Evolutionary conservation across 2,888 invertebrate genomes (phyloP).

Genomic region (Stenchaetothrips biformis): DNA sequence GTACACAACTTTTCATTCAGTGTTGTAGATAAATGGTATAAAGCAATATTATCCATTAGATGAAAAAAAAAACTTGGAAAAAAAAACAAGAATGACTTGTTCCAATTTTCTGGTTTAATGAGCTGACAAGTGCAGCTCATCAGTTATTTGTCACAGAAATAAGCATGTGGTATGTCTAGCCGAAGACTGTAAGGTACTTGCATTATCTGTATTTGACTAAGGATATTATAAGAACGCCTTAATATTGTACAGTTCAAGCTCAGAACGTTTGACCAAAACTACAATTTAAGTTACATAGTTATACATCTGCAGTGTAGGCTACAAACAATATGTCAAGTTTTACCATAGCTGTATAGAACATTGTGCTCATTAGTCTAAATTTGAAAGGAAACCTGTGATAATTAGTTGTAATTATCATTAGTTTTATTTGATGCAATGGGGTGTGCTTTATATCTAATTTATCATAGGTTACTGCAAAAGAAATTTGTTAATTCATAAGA

Average conservation of each 20-base stretch:
- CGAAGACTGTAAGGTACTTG: conserved; percentile 22
- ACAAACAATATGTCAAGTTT: conserved; percentile 22
- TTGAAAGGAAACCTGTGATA: conserved; percentile 18
- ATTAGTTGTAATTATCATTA: conserved; percentile 22
- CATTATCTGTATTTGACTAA: conserved; percentile 22
- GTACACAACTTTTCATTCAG: conserved; percentile 14
- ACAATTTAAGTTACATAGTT: conserved; percentile 22
- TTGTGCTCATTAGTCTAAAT: conserved; percentile 22
- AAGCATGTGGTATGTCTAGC: conserved; percentile 22
- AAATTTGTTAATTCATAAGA: conserved; percentile 14
- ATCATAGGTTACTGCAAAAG: conserved; percentile 20
- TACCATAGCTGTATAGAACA: conserved; percentile 21
- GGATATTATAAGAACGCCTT: conserved; percentile 22
- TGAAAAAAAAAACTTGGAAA: conserved; percentile 13
- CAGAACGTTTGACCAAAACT: conserved; percentile 22
- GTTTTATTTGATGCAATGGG: conserved; percentile 22
- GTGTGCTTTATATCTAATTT: conserved; percentile 20
- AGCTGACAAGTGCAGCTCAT: conserved; percentile 4
- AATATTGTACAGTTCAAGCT: conserved; percentile 22
- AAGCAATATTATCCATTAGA: conserved; percentile 20
- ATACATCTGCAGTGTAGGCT: conserved; percentile 22
- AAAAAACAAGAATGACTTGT: conserved; percentile 20
- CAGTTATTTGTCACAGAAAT: conserved; percentile 14
- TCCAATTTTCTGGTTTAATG: conserved; percentile 12
- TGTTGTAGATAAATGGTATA: conserved; percentile 22